Percentiles rank a stretch among this genome's conserved stretches.
Evolutionary conservation across 2,113 vertebrate genomes (phyloP).

Genomic region (Microtus pennsylvanicus): DNA sequence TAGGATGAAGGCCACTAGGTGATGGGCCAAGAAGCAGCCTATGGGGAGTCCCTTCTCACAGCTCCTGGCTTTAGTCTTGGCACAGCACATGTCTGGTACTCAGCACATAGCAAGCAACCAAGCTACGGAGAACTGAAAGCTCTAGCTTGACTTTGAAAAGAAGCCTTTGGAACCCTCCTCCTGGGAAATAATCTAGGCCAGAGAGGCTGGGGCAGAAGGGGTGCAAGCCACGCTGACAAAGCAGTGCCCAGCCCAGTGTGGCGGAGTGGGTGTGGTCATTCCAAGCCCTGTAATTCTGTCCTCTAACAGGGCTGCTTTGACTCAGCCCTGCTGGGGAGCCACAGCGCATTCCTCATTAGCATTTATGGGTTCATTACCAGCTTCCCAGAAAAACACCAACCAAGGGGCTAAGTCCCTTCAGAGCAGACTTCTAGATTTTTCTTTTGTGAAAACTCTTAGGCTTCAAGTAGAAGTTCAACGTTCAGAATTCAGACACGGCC

Average conservation of each 20-base stretch:
- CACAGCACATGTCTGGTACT: neutral
- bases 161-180: neutral
- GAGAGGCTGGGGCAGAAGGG: neutral
- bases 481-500: constrained; percentile 13
- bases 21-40: neutral
- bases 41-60: neutral
- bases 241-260: neutral
- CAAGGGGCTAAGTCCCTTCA: constrained; percentile 25
- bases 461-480: constrained; percentile 23
- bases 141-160: constrained; percentile 29
- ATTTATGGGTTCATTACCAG: constrained; percentile 72
- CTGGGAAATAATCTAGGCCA: constrained; percentile 29
- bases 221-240: neutral
- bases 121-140: neutral
- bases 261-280: neutral
- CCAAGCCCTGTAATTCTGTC: constrained; percentile 47
- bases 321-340: constrained; percentile 58
- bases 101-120: neutral
- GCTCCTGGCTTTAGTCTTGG: neutral
- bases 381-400: constrained; percentile 62
- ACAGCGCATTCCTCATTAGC: constrained; percentile 58
- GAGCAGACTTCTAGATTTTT: constrained; percentile 31
- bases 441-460: neutral
- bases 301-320: constrained; percentile 50
- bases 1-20: neutral